phyloP scores from a whole-genome alignment of 2,888 invertebrate genomes.

The Oscheius sp. region DNA sequence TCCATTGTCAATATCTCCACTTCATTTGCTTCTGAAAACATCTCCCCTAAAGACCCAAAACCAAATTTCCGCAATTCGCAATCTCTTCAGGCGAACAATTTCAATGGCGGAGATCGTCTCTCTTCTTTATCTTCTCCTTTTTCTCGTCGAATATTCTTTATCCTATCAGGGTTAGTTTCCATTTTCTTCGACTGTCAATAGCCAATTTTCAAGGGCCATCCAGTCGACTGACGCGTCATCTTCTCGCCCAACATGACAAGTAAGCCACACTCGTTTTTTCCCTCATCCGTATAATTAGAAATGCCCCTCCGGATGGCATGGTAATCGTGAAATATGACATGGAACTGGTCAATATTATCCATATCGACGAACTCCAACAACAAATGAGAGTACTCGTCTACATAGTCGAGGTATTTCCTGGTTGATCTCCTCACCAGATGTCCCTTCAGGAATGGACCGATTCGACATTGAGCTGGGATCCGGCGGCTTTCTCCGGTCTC shows the following conservation, averaged over 20 bases:
- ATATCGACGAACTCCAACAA: conserved; percentile 62
- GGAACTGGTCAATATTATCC: conserved; percentile 63
- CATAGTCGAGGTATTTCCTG: conserved; percentile 53
- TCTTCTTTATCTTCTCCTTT: not conserved
- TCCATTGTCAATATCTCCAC: not conserved
- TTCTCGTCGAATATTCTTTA: not conserved
- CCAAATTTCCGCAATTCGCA: conserved; percentile 24
- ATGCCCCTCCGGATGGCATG: conserved; percentile 64
- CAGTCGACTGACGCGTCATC: conserved; percentile 46
- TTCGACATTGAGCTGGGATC: conserved; percentile 85
- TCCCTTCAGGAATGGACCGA: conserved; percentile 82
- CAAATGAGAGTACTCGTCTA: conserved; percentile 65
- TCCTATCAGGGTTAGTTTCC: conserved; percentile 24
- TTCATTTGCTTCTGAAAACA: conserved; percentile 4
- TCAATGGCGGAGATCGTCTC: not conserved
- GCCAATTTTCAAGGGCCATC: conserved; percentile 23
- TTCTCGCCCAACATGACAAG: conserved; percentile 56
- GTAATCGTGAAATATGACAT: conserved; percentile 62
- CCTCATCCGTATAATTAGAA: conserved; percentile 37
- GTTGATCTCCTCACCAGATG: not conserved
- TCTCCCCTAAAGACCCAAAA: not conserved
- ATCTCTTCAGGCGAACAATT: not conserved
- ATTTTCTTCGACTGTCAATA: no score
- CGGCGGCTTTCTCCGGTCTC: conserved; percentile 86
- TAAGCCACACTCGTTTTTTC: not conserved